These are phyloP conservation scores for Ptilorrhoa leucosticta DNA, from an alignment of 2,113 vertebrate genomes.

Conservation along the genomic window DNA sequence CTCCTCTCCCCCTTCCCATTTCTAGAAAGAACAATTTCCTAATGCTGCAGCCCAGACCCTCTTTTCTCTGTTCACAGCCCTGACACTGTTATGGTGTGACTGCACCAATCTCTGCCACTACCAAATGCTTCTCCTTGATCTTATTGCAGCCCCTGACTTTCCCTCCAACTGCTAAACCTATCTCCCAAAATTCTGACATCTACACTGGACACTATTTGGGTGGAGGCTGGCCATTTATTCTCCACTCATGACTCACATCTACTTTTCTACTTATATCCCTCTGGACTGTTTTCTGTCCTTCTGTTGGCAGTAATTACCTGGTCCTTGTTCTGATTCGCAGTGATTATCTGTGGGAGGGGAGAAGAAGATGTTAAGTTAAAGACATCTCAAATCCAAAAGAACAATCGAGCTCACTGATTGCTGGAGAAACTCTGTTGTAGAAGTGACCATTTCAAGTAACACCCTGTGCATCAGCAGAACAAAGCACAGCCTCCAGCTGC, in stretches of 20 bases:
- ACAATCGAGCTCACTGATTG: not conserved
- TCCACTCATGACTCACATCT: not conserved
- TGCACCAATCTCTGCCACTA: not conserved
- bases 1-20: not conserved
- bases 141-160: not conserved
- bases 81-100: not conserved
- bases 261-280: not conserved
- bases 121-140: not conserved
- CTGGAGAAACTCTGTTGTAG: not conserved
- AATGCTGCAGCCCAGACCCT: not conserved
- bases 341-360: not conserved
- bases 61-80: not conserved
- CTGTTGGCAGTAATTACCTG: constrained; percentile 24
- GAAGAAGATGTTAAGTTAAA: not conserved
- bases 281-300: not conserved
- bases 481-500: not conserved
- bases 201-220: not conserved
- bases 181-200: not conserved
- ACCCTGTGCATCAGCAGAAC: not conserved
- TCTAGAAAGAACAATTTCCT: not conserved
- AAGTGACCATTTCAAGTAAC: not conserved
- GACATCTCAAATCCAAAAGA: not conserved
- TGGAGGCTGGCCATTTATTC: not conserved
- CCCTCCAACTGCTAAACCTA: not conserved
- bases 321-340: not conserved